phyloP scores from a whole-genome alignment of 2,888 invertebrate species.

The Cantharis flavilabris region DNA sequence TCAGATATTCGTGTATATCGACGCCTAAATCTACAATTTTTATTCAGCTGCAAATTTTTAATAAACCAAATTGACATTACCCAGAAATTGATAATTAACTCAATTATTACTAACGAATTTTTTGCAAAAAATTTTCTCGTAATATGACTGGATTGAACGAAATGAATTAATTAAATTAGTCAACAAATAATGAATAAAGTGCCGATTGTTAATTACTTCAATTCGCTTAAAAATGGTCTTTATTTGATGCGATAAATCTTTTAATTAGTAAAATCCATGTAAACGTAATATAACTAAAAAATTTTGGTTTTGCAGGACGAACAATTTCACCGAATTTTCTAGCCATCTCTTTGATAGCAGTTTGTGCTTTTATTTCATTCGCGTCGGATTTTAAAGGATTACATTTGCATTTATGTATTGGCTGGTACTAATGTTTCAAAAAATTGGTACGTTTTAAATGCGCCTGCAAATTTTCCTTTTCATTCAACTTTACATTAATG shows the following conservation, averaged over 20 bases:
- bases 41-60: not conserved
- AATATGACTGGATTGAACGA: not conserved
- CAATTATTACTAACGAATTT: not conserved
- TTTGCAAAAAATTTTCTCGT: not conserved
- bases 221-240: conserved; percentile 1
- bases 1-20: not conserved
- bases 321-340: conserved; percentile 4
- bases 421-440: not conserved
- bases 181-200: conserved; percentile 15
- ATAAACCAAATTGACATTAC: not conserved
- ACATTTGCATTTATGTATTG: conserved; percentile 8
- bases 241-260: not conserved
- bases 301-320: not conserved
- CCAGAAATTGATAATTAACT: not conserved
- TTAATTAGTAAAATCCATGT: not conserved
- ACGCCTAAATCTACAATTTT: not conserved
- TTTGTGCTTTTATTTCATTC: conserved; percentile 5
- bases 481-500: not conserved
- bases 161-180: conserved; percentile 10
- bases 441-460: not conserved
- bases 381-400: conserved; percentile 14
- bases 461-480: not conserved
- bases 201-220: conserved; percentile 5
- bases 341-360: conserved; percentile 1
- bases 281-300: not conserved